Evolutionary conservation across 2,113 vertebrate genomes (phyloP).

Genomic region (Microtus montanus): DNA sequence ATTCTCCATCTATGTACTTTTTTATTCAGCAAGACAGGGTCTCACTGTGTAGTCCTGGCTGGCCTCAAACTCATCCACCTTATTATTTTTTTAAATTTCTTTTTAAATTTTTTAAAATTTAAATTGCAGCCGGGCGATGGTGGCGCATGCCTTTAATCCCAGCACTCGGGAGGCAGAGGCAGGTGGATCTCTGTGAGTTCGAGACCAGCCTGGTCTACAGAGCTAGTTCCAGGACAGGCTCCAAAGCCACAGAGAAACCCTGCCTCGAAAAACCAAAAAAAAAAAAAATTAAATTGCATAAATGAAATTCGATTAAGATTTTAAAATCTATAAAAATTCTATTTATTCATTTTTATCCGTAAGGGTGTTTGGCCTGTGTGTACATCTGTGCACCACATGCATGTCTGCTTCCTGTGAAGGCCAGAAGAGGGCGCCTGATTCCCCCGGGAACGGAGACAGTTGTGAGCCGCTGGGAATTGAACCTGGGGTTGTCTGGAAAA

Average conservation of each 20-base stretch:
- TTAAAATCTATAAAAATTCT: not conserved
- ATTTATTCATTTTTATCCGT: not conserved
- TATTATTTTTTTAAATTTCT: not conserved
- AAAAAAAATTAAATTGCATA: not conserved
- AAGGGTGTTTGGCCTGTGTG: not conserved
- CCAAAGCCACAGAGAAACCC: too few species aligned
- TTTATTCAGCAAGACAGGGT: not conserved
- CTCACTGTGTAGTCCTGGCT: not conserved
- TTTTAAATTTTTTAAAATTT: not conserved
- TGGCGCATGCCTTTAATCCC: too few species aligned
- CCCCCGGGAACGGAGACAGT: not conserved
- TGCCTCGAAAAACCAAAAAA: too few species aligned
- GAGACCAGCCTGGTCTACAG: too few species aligned
- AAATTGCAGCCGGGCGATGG: not conserved
- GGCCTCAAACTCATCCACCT: not conserved
- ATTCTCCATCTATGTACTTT: not conserved
- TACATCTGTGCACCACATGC: not conserved
- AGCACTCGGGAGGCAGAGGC: too few species aligned
- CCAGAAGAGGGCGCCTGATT: not conserved
- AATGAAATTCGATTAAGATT: not conserved
- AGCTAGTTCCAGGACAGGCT: too few species aligned
- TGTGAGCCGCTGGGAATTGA: not conserved
- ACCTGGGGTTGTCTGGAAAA: not conserved
- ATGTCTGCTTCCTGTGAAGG: not conserved
- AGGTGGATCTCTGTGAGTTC: too few species aligned